phyloP scores from a whole-genome alignment of 2,797 vertebrate genomes.

The Etheostoma perlongum region DNA sequence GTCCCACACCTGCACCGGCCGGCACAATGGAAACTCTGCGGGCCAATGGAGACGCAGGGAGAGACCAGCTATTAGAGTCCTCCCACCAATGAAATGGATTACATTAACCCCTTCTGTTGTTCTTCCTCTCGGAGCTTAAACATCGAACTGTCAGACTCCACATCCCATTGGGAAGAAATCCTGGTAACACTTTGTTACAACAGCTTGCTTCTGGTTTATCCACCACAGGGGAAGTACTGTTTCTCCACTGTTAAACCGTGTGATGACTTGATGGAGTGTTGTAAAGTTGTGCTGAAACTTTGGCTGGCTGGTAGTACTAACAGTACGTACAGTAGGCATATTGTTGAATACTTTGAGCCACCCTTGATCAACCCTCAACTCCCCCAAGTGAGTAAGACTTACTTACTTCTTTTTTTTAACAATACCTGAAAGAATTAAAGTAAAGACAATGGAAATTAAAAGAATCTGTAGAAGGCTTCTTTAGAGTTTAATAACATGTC shows the following conservation, averaged over 20 bases:
- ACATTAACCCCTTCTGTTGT: slow-evolving; percentile 80
- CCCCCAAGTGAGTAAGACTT: neutral
- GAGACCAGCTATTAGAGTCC: slow-evolving; percentile 75
- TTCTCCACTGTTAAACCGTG: slow-evolving; percentile 13
- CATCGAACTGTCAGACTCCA: slow-evolving; percentile 70
- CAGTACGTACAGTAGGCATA: neutral
- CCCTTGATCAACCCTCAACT: too few species aligned
- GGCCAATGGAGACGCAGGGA: slow-evolving; percentile 74
- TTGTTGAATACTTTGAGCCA: slow-evolving; percentile 1
- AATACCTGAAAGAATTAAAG: too few species aligned
- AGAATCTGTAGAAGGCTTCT: neutral
- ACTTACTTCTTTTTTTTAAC: too few species aligned
- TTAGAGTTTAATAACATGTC: neutral
- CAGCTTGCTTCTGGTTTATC: slow-evolving; percentile 45
- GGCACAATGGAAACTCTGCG: slow-evolving; percentile 85
- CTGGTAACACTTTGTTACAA: slow-evolving; percentile 51
- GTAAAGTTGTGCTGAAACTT: neutral
- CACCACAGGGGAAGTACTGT: slow-evolving; percentile 36
- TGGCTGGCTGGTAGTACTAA: neutral
- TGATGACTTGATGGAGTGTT: slow-evolving; percentile 18
- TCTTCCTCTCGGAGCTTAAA: slow-evolving; percentile 64
- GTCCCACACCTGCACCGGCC: slow-evolving; percentile 92
- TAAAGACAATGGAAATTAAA: neutral
- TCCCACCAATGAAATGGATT: slow-evolving; percentile 79
- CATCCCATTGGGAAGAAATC: slow-evolving; percentile 68